phyloP scores from a whole-genome alignment of 2,888 invertebrate species.

The Calephelis perditalis region DNA sequence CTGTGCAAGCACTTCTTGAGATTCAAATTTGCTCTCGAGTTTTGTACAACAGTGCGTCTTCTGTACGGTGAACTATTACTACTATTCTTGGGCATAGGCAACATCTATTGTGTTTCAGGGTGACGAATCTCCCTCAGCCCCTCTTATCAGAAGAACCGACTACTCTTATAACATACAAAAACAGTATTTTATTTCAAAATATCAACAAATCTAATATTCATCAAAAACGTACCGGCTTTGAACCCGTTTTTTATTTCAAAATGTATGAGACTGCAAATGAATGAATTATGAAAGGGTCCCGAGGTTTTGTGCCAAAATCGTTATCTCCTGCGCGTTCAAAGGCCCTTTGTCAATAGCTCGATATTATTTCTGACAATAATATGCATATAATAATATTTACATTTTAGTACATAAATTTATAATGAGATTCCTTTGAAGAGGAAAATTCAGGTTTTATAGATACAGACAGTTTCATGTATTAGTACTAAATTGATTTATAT shows the following conservation, averaged over 20 bases:
- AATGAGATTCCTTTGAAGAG: too few relatives aligned
- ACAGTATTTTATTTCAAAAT: not conserved
- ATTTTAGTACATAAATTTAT: not conserved
- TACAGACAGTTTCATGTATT: too few relatives aligned
- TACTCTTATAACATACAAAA: not conserved
- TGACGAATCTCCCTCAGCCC: too few relatives aligned
- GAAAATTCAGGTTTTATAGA: too few relatives aligned
- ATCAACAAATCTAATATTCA: not conserved
- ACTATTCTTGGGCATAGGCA: too few relatives aligned
- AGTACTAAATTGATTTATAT: too few relatives aligned
- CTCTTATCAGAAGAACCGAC: too few relatives aligned
- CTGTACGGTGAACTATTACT: too few relatives aligned
- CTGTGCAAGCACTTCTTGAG: too few relatives aligned
- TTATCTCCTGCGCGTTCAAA: not conserved
- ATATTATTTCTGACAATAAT: not conserved
- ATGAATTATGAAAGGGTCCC: conserved; percentile 3
- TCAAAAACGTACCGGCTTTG: not conserved
- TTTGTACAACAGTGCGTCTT: too few relatives aligned
- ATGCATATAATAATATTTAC: not conserved
- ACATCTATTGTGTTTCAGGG: too few relatives aligned
- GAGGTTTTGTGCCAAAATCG: conserved; percentile 4
- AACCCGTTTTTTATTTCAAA: not conserved
- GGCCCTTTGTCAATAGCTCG: not conserved
- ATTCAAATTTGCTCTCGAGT: too few relatives aligned
- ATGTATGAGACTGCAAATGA: not conserved